Base-by-base conservation (phyloP, 2,113 vertebrate genomes). In the Aix galericulata region DNA sequence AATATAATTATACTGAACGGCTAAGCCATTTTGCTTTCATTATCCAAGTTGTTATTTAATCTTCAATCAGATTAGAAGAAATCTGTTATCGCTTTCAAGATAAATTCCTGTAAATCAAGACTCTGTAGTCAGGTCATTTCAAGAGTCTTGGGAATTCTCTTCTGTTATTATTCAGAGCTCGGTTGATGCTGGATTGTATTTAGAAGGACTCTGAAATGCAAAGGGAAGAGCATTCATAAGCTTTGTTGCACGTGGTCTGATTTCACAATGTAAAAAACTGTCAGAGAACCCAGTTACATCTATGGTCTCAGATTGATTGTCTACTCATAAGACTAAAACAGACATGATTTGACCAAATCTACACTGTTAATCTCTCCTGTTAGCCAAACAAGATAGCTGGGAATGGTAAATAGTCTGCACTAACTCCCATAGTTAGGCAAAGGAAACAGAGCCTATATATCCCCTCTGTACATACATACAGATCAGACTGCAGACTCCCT, bases 31-130 rank as follows among this genome's bases (percentile, higher is more conserved):
- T 94, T 81, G 77, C 74, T 62, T 38, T 95, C 81, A 55, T 93
- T 91, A 88, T 88, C 75, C 50, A 92, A 75, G 92, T 93, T 50
- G 60, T 93, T 96, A 91, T 91, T 97, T 96, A 97, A 94, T 80
- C 86, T 95, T 93, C 9, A 88, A 94, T 86, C 78, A 32, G 69
- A 78, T 95, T 80, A 91, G 68, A 44, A 82, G 59, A 91, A 90
- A 71, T 78, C 42, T 84, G 36, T 87, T 94, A 76, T 55, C 63
- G 13, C 62, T 88, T 91, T 64, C 42, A 91, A 82, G 69, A 62
- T 64, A 42, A 90, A 89, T 64, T 78, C 7, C 52, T 64, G 42
- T 36, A 59, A 82, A 72, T 79, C 15, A 77, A 88, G 59, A 88
- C 83, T 40, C 46, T 46, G 34, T 76, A 92, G 67, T 60, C 62